Percentiles rank a stretch among this genome's conserved stretches.
Conservation (phyloP, 2,797 vertebrate species). For the Hypotaenidia okinawae region DNA sequence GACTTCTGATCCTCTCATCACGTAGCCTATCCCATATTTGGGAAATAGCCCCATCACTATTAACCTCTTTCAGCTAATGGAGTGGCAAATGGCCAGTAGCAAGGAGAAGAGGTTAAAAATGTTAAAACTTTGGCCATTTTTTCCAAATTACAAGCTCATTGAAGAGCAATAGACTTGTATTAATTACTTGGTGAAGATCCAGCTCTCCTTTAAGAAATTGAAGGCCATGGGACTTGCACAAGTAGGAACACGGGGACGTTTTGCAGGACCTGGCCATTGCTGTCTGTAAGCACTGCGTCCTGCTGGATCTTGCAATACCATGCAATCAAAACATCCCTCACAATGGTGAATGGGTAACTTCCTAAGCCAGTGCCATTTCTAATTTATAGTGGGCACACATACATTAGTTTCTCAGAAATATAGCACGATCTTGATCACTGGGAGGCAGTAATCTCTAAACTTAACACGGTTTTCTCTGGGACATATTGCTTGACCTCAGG, state of each 20-base stretch:
- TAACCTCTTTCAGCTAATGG: not conserved
- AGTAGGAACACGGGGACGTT: rapidly evolving
- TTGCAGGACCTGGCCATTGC: not conserved
- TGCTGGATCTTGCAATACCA: not conserved
- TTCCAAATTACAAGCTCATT: not conserved
- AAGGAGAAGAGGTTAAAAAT: not conserved
- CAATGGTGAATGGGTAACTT: not conserved
- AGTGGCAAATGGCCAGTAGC: not conserved
- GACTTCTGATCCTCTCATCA: not conserved
- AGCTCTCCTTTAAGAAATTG: not conserved
- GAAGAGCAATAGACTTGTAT: not conserved
- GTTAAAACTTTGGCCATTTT: not conserved
- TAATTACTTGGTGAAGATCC: not conserved
- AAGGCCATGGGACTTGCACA: not conserved
- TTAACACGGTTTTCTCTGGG: not conserved
- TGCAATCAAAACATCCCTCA: not conserved
- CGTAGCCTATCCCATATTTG: not conserved
- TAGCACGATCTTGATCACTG: not conserved
- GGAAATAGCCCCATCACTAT: not conserved
- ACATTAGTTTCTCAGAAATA: not conserved
- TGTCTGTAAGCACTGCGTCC: not conserved
- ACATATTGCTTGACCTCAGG: not conserved
- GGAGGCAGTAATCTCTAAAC: slow-evolving; percentile 7
- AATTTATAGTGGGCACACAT: not conserved
- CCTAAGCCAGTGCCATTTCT: not conserved